Base-by-base conservation (phyloP, 2,888 invertebrate genomes). In the Acronicta alni region DNA sequence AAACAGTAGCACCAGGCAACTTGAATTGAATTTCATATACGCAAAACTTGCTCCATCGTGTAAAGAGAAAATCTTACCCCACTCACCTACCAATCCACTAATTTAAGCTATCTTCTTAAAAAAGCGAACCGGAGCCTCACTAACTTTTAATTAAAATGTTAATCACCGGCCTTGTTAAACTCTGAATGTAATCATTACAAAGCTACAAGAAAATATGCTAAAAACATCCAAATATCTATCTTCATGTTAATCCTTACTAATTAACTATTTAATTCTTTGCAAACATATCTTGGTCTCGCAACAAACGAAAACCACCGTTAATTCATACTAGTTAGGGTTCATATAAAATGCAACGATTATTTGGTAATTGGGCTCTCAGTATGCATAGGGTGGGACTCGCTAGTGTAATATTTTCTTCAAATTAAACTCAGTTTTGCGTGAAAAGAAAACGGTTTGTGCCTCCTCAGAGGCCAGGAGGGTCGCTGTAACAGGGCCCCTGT, bases 361-460 rank as follows among this genome's bases (percentile, higher is more conserved):
- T 53, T 69, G 54, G 79, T 72, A 68, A 70, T 63, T 45, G 32
- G 45, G 57, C 60, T 49, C 54, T 83, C 74, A 72, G 75, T 82
- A 83, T 83, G 83, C 83, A 83, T 73, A 67, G 69, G 62, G 47
- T 46, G 71, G 58, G 67, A 63, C 46, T 51, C 57, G 57, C 65
- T 55, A 55, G 70, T 69, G 72, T 70, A 74, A 83, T 84, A 84
- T 85, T 83, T 85, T 81, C 76, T 49, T 72, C 49, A 73, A 78
- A 83, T 83, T 79, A 83, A 79, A 82, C 72, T 77, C 77, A 71
- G 72, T 74, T 80, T 72, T 79, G 72, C 73, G 75, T 76, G 69
- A 71, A 75, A 69, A 75, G 64, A 58, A 72, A 67, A 57, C 53
- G 63, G 44, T 51, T 37, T 57, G 48, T 53, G 38, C 38, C 49